Evolutionary conservation across 1,140 invertebrate species (phyloP).

Genomic region (Himalopsyche phryganea): DNA sequence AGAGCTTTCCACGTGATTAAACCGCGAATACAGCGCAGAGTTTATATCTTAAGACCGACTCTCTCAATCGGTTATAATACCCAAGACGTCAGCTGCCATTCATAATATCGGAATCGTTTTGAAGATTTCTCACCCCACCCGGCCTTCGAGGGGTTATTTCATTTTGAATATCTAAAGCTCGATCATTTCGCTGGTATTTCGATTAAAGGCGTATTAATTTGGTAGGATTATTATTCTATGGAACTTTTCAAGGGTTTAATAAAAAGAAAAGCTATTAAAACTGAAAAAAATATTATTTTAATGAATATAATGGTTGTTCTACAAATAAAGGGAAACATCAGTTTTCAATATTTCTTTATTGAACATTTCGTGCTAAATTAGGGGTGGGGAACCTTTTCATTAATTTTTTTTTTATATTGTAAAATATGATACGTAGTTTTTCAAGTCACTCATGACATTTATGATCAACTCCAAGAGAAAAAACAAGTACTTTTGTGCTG

Average conservation of each 20-base stretch:
- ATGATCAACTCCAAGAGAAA: too few relatives aligned
- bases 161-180: conserved; percentile 15
- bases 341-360: too few relatives aligned
- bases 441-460: too few relatives aligned
- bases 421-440: too few relatives aligned
- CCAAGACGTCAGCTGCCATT: conserved; percentile 19
- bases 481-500: too few relatives aligned
- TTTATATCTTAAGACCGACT: conserved; percentile 18
- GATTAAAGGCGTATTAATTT: conserved; percentile 8
- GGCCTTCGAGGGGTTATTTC: conserved; percentile 14
- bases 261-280: too few relatives aligned
- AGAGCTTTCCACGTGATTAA: conserved; percentile 22
- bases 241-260: neutral
- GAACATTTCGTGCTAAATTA: too few relatives aligned
- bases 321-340: too few relatives aligned
- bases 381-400: too few relatives aligned
- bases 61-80: conserved; percentile 8
- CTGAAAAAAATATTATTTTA: too few relatives aligned
- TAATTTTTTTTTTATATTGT: too few relatives aligned
- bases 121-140: conserved; percentile 1
- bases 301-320: too few relatives aligned
- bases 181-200: conserved; percentile 13
- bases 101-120: conserved; percentile 22
- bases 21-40: conserved; percentile 8
- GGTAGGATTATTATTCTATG: conserved; percentile 9